phyloP scores from a whole-genome alignment of 2,797 vertebrate genomes.

The Emydoidea blandingii region DNA sequence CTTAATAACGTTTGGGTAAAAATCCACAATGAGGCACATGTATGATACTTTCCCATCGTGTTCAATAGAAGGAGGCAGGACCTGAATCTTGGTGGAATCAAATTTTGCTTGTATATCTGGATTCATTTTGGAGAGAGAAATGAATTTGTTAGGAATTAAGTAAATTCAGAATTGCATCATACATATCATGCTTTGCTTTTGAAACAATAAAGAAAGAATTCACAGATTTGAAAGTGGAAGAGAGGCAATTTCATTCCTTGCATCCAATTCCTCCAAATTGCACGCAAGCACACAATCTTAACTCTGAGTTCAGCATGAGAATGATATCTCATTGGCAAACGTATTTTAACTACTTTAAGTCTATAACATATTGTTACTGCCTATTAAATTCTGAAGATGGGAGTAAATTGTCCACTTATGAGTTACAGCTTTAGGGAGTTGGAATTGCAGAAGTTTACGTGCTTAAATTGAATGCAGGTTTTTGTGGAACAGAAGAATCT shows the following conservation, averaged over 20 bases:
- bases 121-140: neutral
- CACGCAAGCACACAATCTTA: neutral
- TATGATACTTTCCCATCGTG: neutral
- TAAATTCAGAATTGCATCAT: neutral
- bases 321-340: neutral
- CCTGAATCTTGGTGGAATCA: fast-evolving
- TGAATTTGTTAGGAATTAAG: neutral
- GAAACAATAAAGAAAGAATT: neutral
- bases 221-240: neutral
- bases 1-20: conserved; percentile 81
- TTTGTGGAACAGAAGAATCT: neutral
- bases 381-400: neutral
- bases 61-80: conserved; percentile 17
- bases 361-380: neutral
- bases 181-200: neutral
- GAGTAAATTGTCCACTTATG: too few relatives aligned
- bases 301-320: neutral
- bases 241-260: neutral
- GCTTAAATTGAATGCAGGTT: neutral
- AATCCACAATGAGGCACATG: conserved; percentile 64
- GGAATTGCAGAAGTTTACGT: too few relatives aligned
- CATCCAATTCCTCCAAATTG: too few relatives aligned
- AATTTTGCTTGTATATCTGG: neutral
- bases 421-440: too few relatives aligned
- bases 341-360: neutral